Evolutionary conservation across 2,797 vertebrate species (phyloP).

Genomic region (Micrastur ruficollis): DNA sequence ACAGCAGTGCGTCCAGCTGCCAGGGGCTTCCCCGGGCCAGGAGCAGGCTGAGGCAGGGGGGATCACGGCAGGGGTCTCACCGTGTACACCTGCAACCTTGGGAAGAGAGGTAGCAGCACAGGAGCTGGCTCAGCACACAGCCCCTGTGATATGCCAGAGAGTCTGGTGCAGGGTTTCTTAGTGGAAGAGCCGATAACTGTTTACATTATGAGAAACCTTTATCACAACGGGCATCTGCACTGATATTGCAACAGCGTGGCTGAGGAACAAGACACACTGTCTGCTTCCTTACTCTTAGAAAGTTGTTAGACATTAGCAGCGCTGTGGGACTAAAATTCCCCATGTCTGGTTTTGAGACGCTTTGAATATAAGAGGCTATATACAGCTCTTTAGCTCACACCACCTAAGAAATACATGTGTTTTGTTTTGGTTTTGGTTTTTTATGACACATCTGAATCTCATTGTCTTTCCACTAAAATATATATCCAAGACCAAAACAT

Average conservation of each 20-base stretch:
- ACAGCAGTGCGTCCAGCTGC: not conserved
- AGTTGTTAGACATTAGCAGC: not conserved
- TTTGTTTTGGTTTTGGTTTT: not conserved
- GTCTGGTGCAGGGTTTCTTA: not conserved
- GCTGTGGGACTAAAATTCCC: not conserved
- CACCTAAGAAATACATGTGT: not conserved
- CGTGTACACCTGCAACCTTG: not conserved
- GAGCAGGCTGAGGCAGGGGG: rapidly evolving
- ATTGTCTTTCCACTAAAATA: not conserved
- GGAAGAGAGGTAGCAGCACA: not conserved
- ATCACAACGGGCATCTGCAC: not conserved
- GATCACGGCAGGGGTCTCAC: rapidly evolving
- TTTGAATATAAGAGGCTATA: not conserved
- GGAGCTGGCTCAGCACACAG: not conserved
- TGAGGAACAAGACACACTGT: not conserved
- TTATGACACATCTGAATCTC: not conserved
- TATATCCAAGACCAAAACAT: not conserved
- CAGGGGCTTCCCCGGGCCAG: not conserved
- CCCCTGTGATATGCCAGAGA: not conserved
- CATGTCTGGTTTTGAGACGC: not conserved
- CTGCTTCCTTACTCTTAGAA: not conserved
- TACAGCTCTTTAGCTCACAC: not conserved
- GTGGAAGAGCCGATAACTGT: not conserved
- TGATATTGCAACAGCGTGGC: not conserved
- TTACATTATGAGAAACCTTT: not conserved